phyloP scores from a whole-genome alignment of 2,797 vertebrate genomes.

The Coregonus sp. region DNA sequence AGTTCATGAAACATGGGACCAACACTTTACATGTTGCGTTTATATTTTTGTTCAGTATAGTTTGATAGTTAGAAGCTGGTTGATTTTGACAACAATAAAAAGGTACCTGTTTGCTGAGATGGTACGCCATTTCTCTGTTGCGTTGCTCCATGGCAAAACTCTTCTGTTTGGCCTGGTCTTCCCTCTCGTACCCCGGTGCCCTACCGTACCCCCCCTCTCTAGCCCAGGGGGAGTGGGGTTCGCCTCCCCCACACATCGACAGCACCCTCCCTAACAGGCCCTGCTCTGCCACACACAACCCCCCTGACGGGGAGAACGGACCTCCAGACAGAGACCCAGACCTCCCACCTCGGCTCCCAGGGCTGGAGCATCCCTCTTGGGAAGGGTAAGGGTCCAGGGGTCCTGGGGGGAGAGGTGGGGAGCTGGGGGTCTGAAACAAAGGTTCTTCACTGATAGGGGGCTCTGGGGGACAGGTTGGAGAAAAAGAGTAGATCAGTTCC shows the following conservation, averaged over 20 bases:
- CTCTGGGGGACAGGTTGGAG: conserved; percentile 71
- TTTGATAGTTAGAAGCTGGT: background rate
- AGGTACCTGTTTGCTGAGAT: conserved; percentile 92
- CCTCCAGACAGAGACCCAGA: conserved; percentile 36
- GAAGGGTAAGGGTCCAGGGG: conserved; percentile 66
- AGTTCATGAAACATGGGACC: too few relatives aligned
- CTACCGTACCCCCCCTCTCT: conserved; percentile 89
- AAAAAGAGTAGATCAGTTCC: background rate
- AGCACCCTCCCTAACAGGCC: conserved; percentile 86
- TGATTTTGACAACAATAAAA: background rate
- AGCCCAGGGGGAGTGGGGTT: conserved; percentile 77
- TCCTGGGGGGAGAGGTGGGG: conserved; percentile 67
- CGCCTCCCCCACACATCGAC: conserved; percentile 79
- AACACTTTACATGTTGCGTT: too few relatives aligned
- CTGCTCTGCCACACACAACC: conserved; percentile 82
- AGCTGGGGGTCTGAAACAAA: conserved; percentile 80
- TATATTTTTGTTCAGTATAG: background rate
- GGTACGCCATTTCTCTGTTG: conserved; percentile 82
- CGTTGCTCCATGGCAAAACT: conserved; percentile 88
- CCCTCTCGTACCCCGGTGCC: conserved; percentile 95
- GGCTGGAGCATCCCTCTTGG: conserved; percentile 82
- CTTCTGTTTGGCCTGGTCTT: conserved; percentile 95
- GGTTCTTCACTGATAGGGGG: conserved; percentile 83
- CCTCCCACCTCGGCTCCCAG: conserved; percentile 58
- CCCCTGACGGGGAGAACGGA: conserved; percentile 77